Evolutionary conservation across 2,888 invertebrate species (phyloP).

Genomic region (Mythimna pallens): DNA sequence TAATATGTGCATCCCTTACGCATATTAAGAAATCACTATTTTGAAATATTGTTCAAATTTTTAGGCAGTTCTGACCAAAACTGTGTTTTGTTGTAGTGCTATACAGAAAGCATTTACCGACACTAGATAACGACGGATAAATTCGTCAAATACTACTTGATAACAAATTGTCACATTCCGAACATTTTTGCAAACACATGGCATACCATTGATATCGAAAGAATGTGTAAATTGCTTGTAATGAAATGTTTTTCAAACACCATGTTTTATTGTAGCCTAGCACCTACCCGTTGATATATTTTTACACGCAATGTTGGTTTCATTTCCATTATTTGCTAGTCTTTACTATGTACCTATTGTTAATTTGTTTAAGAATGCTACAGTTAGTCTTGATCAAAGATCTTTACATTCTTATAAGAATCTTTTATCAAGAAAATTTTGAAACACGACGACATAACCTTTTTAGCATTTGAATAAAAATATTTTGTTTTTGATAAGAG

Average conservation of each 20-base stretch:
- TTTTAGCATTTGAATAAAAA: not conserved
- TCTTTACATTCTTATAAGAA: conserved; percentile 6
- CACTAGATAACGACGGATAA: conserved; percentile 44
- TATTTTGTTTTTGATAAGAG: conserved; percentile 13
- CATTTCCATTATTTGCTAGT: not conserved
- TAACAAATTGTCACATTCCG: conserved; percentile 56
- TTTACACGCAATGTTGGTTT: not conserved
- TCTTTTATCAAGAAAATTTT: not conserved
- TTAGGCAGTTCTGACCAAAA: not conserved
- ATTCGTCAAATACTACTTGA: conserved; percentile 40
- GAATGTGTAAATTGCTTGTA: conserved; percentile 48
- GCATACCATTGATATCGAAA: conserved; percentile 39
- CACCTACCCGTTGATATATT: conserved; percentile 13
- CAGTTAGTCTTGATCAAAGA: not conserved
- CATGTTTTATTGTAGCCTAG: conserved; percentile 40
- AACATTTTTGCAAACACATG: conserved; percentile 53
- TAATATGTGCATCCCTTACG: not conserved
- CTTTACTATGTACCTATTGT: not conserved
- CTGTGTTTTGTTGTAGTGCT: conserved; percentile 1
- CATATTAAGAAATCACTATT: too few relatives aligned
- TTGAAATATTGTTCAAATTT: not conserved
- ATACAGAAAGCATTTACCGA: conserved; percentile 20
- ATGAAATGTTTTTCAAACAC: conserved; percentile 32
- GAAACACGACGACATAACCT: conserved; percentile 6
- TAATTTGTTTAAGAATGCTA: not conserved